Evolutionary conservation across 2,113 vertebrate genomes (phyloP), one percentile per base, ranked within the genome.

Genomic region (Anarrhichthys ocellatus): DNA sequence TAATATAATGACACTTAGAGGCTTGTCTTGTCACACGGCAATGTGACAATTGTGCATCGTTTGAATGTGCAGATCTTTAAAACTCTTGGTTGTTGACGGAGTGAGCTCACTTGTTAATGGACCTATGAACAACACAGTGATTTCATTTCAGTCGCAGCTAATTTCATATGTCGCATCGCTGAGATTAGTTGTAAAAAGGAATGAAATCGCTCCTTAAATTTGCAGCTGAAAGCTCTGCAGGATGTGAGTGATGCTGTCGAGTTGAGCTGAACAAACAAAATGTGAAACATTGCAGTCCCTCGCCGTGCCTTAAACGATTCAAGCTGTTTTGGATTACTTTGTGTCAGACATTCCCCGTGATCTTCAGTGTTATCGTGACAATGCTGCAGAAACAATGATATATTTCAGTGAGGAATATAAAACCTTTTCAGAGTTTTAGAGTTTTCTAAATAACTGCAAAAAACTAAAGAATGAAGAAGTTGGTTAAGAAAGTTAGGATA

Each of bases 121-220:
- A 48, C 27, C 6, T 32, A 40, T 48, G 50, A 71, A 65, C 58
- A 70, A 40, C 34, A 69, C 18, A 24, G 62, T 17, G 36, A 50
- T 20, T 73, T 18, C 0, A 44, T 82, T 64, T 58, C 9, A 34
- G 18, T 62, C 63, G 9, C 74, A 46, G 32, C 32, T 36, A 50
- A 29, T 10, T 32, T 67, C 42, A 68, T 59, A 3, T 13, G 4
- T 24, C 17, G 40, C 52, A 27, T 36, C 18, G 1, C 14, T 36
- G 36, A 74, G 69, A 62, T 72, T 38, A 36, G 22, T 6, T 67
- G 54, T 63, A 36, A 71, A 72, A 52, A 14, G 44, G 42, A 52
- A 56, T 29, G 1, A n/a, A 61, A 34, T 70, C 0, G 10, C 66
- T 75, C 67, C 74, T 73, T 81, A 65, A 20, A 81, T 69, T 73